Conservation (phyloP, 1,140 invertebrate genomes). For the Aphaenogaster ashmeadi region DNA sequence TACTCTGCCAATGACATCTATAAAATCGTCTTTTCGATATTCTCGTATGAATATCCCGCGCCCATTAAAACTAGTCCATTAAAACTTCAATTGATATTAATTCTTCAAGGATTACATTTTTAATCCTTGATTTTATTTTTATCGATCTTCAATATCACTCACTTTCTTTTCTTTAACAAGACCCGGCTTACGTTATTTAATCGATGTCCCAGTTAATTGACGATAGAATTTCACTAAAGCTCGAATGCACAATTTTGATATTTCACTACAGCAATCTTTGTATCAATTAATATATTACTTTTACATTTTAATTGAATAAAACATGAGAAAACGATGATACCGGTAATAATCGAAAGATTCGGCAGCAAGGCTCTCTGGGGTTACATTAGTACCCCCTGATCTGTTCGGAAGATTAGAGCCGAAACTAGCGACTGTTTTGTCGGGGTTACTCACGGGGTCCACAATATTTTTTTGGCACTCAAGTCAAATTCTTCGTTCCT, state of each 20-base stretch:
- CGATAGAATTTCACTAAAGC: conserved; percentile 14
- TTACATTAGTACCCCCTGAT: conserved; percentile 53
- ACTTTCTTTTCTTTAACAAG: background rate
- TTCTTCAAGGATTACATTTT: conserved; percentile 25
- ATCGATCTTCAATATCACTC: conserved; percentile 14
- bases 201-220: background rate
- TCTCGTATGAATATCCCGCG: background rate
- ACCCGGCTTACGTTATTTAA: background rate
- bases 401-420: conserved; percentile 73
- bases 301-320: conserved; percentile 7
- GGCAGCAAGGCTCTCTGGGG: background rate
- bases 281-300: background rate
- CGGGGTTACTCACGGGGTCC: conserved; percentile 71
- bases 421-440: conserved; percentile 73
- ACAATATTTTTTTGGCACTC: conserved; percentile 79
- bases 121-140: background rate
- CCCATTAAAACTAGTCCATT: background rate
- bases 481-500: conserved; percentile 76
- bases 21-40: background rate
- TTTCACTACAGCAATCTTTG: conserved; percentile 2
- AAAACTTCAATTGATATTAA: background rate
- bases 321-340: background rate
- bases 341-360: background rate
- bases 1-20: background rate
- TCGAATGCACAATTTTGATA: background rate